Base-by-base conservation (phyloP, 2,888 invertebrate species). In the Orchesellides sinensis region DNA sequence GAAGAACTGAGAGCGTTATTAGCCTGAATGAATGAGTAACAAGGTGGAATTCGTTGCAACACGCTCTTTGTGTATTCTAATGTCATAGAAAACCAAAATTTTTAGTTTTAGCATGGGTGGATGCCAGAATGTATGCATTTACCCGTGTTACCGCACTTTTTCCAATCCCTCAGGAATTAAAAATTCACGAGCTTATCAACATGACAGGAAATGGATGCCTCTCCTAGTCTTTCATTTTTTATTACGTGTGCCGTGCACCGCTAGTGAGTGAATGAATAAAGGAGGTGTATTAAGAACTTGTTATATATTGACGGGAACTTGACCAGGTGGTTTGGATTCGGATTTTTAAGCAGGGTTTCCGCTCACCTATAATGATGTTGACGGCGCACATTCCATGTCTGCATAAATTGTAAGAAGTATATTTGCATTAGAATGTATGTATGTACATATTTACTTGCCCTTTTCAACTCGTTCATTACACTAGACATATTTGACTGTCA, bases 131-230 rank as follows among this genome's bases (percentile, higher is more conserved):
- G 25, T 25, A 49, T 35, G 29, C 19, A 65, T 49, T 47, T 61
- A 52, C 10, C 61, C 35, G n/a, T 2, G 35, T 61, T 61, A 63
- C 69, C 70, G 32, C 69, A 75, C 69, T 77, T 74, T 83, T 83
- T 70, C 52, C 65, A 65, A 70, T 80, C 73, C 80, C 70, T 70
- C 59, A 47, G 73, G n/a, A n/a, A 73, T 83, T 83, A 83, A 83
- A 72, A 69, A 83, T 83, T 77, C 70, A 83, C 32, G 61, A 66
- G 78, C 70, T 77, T 75, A 75, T 75, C 75, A 75, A 54, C 83
- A 78, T 78, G 83, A 83, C 83, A 78, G 83, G 83, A 83, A 83
- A 83, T 83, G 77, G 72, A 80, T 73, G 73, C 61, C 35, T 69
- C 69, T 78, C 52, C 45, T 27, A 68, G 27, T 68, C 68, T 78